Evolutionary conservation across 2,888 invertebrate species (phyloP), one percentile per base, ranked within the genome.

Genomic region (Halictus quadricinctus): DNA sequence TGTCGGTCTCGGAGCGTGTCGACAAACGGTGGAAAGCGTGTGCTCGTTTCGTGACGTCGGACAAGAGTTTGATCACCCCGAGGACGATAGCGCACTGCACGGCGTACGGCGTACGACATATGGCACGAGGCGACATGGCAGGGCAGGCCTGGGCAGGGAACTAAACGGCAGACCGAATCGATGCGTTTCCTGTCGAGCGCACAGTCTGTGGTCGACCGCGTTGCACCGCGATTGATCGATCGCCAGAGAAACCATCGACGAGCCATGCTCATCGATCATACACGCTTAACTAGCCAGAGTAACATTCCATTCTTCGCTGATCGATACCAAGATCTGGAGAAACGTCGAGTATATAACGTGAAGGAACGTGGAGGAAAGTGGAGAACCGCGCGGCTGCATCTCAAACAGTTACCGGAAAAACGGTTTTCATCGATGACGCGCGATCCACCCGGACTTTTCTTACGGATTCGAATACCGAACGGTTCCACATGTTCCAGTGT

Each of bases 171-270:
- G 58, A n/a, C 58, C 41, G 18, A 78, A 78, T 74, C 50, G 80
- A 73, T 29, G 54, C 1, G 7, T 64, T 79, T 73, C 72, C 81
- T 15, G 76, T 76, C 76, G 79, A 74, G 41, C 72, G 79, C 70
- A 82, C 66, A 58, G 66, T 81, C 60, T 72, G 29, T 77, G 72
- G 54, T 75, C 43, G 78, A 64, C 29, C 18, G 25, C 29, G 64
- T 29, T 64, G 60, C 60, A 64, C 25, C 15, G 25, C 60, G n/a
- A 29, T 64, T 29, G 18, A 64, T 64, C 64, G 72, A 36, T 36
- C 36, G 3, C 25, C 46, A 15, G 64, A 36, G 77, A 79, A 66
- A 64, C 70, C 72, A 66, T 66, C 73, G 15, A 5, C 18, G 43
- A 54, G 29, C 43, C 29, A 29, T 15, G 12, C 29, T 64, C 41